Conservation (phyloP, 2,113 vertebrate genomes). For the Pachycephala philippinensis region DNA sequence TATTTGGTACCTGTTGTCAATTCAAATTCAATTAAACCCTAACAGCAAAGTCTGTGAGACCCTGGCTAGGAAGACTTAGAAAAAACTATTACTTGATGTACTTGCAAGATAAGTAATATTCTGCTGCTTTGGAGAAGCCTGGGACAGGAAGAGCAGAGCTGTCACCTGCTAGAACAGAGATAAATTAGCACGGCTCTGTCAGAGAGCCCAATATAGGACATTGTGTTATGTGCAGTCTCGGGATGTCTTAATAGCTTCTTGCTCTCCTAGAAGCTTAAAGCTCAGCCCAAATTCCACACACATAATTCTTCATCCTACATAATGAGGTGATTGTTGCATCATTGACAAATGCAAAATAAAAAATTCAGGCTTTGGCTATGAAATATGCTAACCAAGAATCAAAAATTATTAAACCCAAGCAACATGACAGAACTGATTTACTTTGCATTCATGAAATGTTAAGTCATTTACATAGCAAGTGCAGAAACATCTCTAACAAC, state of each 20-base stretch:
- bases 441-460: not conserved
- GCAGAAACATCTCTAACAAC: not conserved
- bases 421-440: not conserved
- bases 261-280: conserved; percentile 12
- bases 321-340: conserved; percentile 11
- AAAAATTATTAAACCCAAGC: conserved; percentile 29
- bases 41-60: not conserved
- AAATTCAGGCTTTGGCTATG: not conserved
- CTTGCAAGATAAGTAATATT: conserved; percentile 4
- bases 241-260: not conserved
- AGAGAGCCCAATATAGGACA: not conserved
- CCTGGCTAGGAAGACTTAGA: not conserved
- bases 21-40: not conserved
- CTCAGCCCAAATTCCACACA: conserved; percentile 35
- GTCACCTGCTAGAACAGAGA: conserved; percentile 16
- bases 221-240: not conserved
- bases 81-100: not conserved
- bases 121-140: not conserved
- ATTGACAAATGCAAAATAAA: conserved; percentile 3
- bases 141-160: not conserved
- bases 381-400: conserved; percentile 28
- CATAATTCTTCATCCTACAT: conserved; percentile 10
- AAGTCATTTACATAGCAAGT: conserved; percentile 16
- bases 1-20: not conserved
- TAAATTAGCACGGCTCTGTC: not conserved